Evolutionary conservation across 1,140 invertebrate species (phyloP).

Genomic region (Antheraea pernyi): DNA sequence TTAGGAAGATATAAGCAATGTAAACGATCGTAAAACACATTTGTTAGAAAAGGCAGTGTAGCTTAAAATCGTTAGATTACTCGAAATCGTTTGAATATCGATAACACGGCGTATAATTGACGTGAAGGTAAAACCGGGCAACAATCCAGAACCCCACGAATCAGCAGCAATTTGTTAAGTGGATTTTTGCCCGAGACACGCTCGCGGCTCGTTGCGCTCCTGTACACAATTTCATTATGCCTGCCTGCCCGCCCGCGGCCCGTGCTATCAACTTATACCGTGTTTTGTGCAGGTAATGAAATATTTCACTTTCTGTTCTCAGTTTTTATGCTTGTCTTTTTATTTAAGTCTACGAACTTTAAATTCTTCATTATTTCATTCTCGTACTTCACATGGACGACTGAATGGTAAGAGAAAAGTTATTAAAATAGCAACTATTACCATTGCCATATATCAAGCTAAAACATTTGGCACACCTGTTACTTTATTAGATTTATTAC

Average conservation of each 20-base stretch:
- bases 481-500: too few species aligned
- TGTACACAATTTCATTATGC: conserved; percentile 79
- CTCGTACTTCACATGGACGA: not conserved
- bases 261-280: conserved; percentile 72
- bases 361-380: not conserved
- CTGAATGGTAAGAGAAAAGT: too few species aligned
- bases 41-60: not conserved
- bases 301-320: conserved; percentile 36
- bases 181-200: conserved; percentile 78
- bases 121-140: conserved; percentile 70
- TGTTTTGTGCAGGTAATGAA: conserved; percentile 60
- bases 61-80: not conserved
- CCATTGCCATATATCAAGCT: too few species aligned
- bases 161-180: conserved; percentile 79
- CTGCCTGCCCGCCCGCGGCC: conserved; percentile 59
- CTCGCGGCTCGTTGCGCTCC: conserved; percentile 74
- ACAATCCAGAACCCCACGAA: conserved; percentile 77
- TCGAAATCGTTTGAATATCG: conserved; percentile 53
- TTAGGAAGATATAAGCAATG: too few species aligned
- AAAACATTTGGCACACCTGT: too few species aligned
- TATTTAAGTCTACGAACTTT: not conserved
- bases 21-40: too few species aligned
- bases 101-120: conserved; percentile 68
- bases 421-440: too few species aligned
- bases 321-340: not conserved